These are phyloP conservation scores for Sebastes alutus DNA, from an alignment of 2,797 vertebrate species.

Conservation along the genomic window DNA sequence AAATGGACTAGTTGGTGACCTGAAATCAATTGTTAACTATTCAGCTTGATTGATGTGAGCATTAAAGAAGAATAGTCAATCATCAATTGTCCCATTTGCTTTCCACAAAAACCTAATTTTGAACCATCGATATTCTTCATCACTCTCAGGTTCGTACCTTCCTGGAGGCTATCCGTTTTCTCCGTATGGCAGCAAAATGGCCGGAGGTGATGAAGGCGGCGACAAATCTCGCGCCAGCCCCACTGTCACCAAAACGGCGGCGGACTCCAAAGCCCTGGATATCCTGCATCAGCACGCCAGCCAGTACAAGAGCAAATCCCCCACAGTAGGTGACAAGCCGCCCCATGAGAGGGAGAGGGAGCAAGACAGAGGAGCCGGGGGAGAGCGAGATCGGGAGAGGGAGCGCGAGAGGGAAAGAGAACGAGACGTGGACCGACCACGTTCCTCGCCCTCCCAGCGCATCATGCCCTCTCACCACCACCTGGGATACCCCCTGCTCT, in stretches of 20 bases:
- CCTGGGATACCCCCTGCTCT: slow-evolving; percentile 93
- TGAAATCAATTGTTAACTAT: slow-evolving; percentile 9
- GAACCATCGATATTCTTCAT: slow-evolving; percentile 11
- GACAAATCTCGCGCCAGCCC: slow-evolving; percentile 95
- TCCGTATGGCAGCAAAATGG: slow-evolving; percentile 90
- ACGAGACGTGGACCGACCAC: slow-evolving; percentile 88
- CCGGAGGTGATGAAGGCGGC: slow-evolving; percentile 83
- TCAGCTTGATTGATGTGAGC: background rate
- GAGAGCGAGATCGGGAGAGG: slow-evolving; percentile 86
- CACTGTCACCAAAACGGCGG: slow-evolving; percentile 89
- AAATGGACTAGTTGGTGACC: background rate
- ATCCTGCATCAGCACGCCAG: slow-evolving; percentile 96
- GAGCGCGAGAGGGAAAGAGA: slow-evolving; percentile 79
- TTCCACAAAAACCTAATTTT: background rate
- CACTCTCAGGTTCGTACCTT: slow-evolving; percentile 88
- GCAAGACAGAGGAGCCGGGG: slow-evolving; percentile 80
- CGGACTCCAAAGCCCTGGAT: slow-evolving; percentile 95
- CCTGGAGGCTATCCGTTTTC: slow-evolving; percentile 95
- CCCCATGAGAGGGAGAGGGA: slow-evolving; percentile 88
- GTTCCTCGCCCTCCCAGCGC: slow-evolving; percentile 96
- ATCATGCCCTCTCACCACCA: slow-evolving; percentile 98
- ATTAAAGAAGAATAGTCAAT: background rate
- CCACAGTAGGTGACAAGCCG: slow-evolving; percentile 94
- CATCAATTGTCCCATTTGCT: background rate
- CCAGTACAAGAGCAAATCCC: slow-evolving; percentile 99